These are phyloP conservation scores for Equus przewalskii DNA, from an alignment of 2,113 vertebrate genomes.

Conservation along the genomic window DNA sequence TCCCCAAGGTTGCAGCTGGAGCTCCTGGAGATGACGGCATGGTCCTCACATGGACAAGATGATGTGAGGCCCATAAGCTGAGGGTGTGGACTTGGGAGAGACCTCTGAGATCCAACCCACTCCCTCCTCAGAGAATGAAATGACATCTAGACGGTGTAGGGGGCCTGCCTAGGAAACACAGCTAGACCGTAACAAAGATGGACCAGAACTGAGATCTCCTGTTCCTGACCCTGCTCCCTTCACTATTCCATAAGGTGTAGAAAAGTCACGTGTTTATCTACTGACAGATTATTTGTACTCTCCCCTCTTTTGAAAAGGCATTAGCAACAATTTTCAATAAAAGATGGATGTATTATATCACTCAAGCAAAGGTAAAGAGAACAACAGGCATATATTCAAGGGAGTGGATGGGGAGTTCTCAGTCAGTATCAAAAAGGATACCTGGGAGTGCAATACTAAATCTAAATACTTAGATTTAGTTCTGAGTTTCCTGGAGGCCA, in stretches of 20 bases:
- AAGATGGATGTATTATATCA: neutral
- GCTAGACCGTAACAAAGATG: neutral
- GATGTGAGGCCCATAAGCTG: neutral
- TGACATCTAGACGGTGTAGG: neutral
- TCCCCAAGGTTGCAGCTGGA: neutral
- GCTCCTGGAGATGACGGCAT: neutral
- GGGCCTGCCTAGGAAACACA: neutral
- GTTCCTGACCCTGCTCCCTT: neutral
- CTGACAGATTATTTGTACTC: neutral
- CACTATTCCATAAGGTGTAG: neutral
- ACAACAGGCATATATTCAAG: neutral
- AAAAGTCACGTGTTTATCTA: neutral
- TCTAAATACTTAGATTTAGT: neutral
- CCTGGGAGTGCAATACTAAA: neutral
- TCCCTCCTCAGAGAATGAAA: neutral
- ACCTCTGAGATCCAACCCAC: neutral
- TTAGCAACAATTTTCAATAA: neutral
- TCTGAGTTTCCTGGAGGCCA: conserved; percentile 13
- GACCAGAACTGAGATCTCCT: neutral
- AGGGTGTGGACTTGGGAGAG: neutral
- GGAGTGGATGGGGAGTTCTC: neutral
- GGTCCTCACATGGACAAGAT: neutral
- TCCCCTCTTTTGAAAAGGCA: neutral
- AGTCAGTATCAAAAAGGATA: neutral
- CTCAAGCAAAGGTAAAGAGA: neutral